phyloP scores from a whole-genome alignment of 2,797 vertebrate species.

The Coilia nasus region DNA sequence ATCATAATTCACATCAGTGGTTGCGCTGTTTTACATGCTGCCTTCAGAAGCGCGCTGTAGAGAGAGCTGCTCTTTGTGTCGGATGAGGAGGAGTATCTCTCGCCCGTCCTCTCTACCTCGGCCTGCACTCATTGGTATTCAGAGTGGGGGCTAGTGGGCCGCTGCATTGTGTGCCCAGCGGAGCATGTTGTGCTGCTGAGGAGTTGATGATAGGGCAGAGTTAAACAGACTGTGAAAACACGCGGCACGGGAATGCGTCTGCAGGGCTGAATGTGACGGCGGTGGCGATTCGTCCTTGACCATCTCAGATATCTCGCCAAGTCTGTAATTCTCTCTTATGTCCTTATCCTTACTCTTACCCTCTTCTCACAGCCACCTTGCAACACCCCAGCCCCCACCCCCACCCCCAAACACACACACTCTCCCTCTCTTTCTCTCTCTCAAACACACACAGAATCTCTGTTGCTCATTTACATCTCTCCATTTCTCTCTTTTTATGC shows the following conservation, averaged over 20 bases:
- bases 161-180: not conserved
- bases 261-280: not conserved
- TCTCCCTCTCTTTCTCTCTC: not conserved
- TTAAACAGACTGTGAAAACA: conserved; percentile 37
- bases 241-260: not conserved
- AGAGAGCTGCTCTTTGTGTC: not conserved
- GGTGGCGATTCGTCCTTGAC: not conserved
- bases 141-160: not conserved
- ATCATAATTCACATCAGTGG: not conserved
- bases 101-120: not conserved
- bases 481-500: not conserved
- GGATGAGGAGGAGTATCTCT: not conserved
- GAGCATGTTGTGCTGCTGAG: conserved; percentile 17
- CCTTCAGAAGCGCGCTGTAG: not conserved
- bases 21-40: not conserved
- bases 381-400: not conserved
- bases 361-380: not conserved
- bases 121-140: not conserved
- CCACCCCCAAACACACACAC: not conserved
- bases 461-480: not conserved
- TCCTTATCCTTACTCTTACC: not conserved
- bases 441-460: not conserved
- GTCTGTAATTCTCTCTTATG: not conserved
- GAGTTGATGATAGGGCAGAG: conserved; percentile 33
- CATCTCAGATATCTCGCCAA: not conserved